Conservation (phyloP, 1,140 invertebrate genomes). For the Tigriopus japonicus region DNA sequence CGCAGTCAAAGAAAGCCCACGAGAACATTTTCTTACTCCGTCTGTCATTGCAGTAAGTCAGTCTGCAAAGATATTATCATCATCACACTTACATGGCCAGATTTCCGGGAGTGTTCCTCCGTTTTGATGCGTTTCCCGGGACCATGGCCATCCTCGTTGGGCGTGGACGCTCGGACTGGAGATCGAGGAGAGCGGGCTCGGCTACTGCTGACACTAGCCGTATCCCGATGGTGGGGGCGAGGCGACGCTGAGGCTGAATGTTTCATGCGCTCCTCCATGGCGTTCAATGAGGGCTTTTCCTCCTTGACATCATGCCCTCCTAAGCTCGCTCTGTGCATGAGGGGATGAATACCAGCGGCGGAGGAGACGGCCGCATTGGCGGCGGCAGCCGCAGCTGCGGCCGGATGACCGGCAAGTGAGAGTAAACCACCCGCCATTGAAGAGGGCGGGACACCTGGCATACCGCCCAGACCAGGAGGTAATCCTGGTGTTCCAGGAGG, state of each 20-base stretch:
- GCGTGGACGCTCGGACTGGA: slow-evolving; percentile 5
- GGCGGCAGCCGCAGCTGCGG: slow-evolving; percentile 18
- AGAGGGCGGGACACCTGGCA: slow-evolving; percentile 33
- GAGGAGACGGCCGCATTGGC: slow-evolving; percentile 15
- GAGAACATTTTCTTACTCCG: no score
- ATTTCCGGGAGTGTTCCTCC: slow-evolving; percentile 7
- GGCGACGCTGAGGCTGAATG: slow-evolving; percentile 10
- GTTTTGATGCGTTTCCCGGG: slow-evolving; percentile 10
- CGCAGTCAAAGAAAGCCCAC: no score
- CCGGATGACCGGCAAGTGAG: slow-evolving; percentile 21
- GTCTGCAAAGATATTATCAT: no score
- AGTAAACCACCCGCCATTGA: slow-evolving; percentile 23
- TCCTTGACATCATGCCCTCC: background rate
- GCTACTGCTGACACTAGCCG: background rate
- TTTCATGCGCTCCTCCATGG: slow-evolving; percentile 13
- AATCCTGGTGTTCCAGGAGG: slow-evolving; percentile 42
- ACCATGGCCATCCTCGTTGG: slow-evolving; percentile 7
- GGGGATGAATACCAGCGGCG: slow-evolving; percentile 15
- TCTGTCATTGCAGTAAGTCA: no score
- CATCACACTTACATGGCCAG: slow-evolving; percentile 12
- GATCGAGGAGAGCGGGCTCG: background rate
- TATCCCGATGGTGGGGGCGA: background rate
- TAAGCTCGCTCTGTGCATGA: slow-evolving; percentile 6
- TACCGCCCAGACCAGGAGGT: slow-evolving; percentile 42
- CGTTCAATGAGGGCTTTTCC: slow-evolving; percentile 3